Evolutionary conservation across 1,140 invertebrate genomes (phyloP), one percentile per base, ranked within the genome.

Genomic region (Drosophila sturtevanti): DNA sequence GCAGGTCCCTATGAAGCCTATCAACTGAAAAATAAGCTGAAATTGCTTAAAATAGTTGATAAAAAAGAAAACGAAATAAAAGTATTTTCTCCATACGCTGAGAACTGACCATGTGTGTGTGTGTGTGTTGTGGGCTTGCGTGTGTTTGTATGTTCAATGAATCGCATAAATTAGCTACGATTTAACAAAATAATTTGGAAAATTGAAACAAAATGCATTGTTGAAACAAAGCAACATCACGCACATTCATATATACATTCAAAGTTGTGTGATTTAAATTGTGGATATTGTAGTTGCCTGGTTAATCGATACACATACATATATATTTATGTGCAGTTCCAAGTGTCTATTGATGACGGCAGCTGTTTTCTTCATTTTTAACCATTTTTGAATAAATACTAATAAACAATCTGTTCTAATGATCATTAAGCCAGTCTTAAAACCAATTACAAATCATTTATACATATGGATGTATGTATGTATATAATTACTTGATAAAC

Each of bases 291-390:
- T 31, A 31, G 54, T 61, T 64, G 37, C 22, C n/a, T 21, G 11
- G 44, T 51, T 52, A 75, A 68, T 75, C 64, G 56, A 63, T 64
- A 84, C 37, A 55, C 41, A 44, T 48, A 48, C 16, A 48, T 48
- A 9, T 48, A 16, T 48, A 48, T 73, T 72, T 54, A 59, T 70
- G 41, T 61, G 37, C 22, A 37, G 14, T 38, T 22, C 6, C 70
- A 65, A 37, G 6, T 22, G 34, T 56, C 64, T 77, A 77, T 66
- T 65, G 72, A 77, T 89, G 82, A 87, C 82, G 84, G 85, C 84
- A 87, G 84, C 84, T 89, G 84, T 89, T 87, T 87, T 81, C 63
- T 62, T 68, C 68, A 61, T 72, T 64, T 61, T 31, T 10, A 48
- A 31, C 27, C 41, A 48, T 21, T 48, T 48, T 48, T 21, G 11